phyloP scores from a whole-genome alignment of 2,113 vertebrate genomes.

The rabbit (Oryctolagus cuniculus) region mOryCun1.1 NC_091436.1:15461501-15462000 shows the following conservation, averaged over 20 bases:
- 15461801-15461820: background rate
- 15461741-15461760: background rate
- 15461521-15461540: conserved; percentile 91
- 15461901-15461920: background rate
- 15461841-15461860: background rate
- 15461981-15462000: background rate
- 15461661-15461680: background rate
- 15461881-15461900: conserved; percentile 49
- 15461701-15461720: background rate
- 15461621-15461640: background rate
- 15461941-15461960: background rate
- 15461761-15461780: background rate
- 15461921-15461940: background rate
- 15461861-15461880: background rate
- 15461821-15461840: background rate
- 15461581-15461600: conserved; percentile 91
- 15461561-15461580: conserved; percentile 88
- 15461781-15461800: background rate
- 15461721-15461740: background rate
- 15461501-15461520: conserved; percentile 94
- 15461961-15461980: background rate
- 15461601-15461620: background rate
- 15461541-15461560: conserved; percentile 90
- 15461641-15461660: background rate
- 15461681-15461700: background rate